phyloP scores from a whole-genome alignment of 2,113 vertebrate species.

The Romanogobio albipinnatus region DNA sequence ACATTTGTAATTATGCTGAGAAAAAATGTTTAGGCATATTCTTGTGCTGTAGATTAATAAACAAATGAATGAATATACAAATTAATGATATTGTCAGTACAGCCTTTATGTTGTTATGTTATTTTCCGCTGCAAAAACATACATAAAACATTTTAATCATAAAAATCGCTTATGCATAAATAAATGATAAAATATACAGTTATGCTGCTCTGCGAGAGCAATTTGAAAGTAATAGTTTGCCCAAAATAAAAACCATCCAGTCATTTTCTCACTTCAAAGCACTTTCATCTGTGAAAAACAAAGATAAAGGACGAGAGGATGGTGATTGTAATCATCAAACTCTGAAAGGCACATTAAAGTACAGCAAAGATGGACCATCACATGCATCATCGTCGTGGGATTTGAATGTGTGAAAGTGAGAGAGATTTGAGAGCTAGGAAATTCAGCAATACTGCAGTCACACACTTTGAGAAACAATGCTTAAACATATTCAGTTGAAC shows the following conservation, averaged over 20 bases:
- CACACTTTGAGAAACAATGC: not conserved
- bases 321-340: not conserved
- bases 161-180: too few relatives aligned
- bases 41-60: too few relatives aligned
- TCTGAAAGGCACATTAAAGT: too few relatives aligned
- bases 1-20: too few relatives aligned
- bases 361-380: not conserved
- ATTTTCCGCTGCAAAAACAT: too few relatives aligned
- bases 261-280: not conserved
- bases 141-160: too few relatives aligned
- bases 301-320: not conserved
- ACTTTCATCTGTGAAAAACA: not conserved
- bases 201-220: not conserved
- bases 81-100: too few relatives aligned
- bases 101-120: too few relatives aligned
- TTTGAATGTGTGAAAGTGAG: not conserved
- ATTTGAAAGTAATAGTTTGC: not conserved
- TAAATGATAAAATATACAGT: not conserved
- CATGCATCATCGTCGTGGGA: not conserved
- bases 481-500: not conserved
- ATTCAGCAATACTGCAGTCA: not conserved
- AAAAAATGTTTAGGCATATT: too few relatives aligned
- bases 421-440: not conserved
- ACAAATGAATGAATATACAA: too few relatives aligned
- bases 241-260: too few relatives aligned